phyloP scores from a whole-genome alignment of 2,113 vertebrate genomes.

The Capricornis sumatraensis region DNA sequence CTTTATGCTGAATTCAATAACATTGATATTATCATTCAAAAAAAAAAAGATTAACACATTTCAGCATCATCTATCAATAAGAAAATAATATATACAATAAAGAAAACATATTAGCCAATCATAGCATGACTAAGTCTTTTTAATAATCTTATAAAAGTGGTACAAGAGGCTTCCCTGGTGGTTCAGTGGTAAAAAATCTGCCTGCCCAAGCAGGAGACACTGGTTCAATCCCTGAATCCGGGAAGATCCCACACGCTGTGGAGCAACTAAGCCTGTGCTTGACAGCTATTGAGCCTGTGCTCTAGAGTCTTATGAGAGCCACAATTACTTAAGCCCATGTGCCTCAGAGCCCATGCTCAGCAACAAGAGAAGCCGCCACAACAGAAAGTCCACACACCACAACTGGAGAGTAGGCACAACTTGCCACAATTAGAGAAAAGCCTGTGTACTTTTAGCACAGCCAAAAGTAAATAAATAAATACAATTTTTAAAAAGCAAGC shows the following conservation, averaged over 20 bases:
- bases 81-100: background rate
- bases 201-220: background rate
- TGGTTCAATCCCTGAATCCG: background rate
- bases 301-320: background rate
- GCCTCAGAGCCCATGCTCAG: background rate
- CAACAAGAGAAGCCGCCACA: background rate
- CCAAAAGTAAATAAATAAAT: background rate
- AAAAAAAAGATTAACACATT: background rate
- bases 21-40: background rate
- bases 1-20: background rate
- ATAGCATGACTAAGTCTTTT: background rate
- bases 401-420: background rate
- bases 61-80: background rate
- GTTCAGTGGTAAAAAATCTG: background rate
- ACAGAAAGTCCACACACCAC: background rate
- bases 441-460: background rate
- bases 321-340: background rate
- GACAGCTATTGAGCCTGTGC: background rate
- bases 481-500: background rate
- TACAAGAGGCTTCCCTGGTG: background rate
- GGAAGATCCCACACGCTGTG: background rate
- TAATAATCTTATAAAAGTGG: background rate
- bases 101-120: background rate
- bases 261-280: background rate
- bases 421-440: background rate